phyloP scores from a whole-genome alignment of 92 coral and sea anemone genomes.

The Epizoanthus stellaris region DNA sequence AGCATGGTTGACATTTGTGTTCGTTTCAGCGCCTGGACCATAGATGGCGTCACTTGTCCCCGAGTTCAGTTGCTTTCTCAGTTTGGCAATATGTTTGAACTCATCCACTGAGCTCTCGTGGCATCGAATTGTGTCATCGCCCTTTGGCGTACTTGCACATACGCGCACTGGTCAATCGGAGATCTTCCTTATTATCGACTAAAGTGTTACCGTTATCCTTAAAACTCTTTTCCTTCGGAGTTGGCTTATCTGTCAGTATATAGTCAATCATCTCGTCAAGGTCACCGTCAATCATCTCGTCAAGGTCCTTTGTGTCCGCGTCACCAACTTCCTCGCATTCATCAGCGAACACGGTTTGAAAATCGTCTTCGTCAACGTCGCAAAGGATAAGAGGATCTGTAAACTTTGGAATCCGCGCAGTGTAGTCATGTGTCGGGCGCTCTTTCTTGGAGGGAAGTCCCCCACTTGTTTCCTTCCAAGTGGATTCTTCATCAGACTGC shows the following conservation, averaged over 20 bases:
- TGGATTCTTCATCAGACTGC: not conserved
- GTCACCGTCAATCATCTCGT: constrained; percentile 8
- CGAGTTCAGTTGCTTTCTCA: not conserved
- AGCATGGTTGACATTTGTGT: too few species aligned
- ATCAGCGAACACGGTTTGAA: constrained; percentile 1
- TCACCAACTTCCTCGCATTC: not conserved
- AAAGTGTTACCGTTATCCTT: not conserved
- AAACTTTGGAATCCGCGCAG: constrained; percentile 10
- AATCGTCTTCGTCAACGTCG: constrained; percentile 6
- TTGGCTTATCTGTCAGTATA: constrained; percentile 8
- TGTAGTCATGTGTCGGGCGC: constrained; percentile 18
- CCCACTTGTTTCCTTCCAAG: not conserved
- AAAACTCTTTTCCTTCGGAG: not conserved
- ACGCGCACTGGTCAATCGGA: not conserved
- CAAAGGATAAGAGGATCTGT: constrained; percentile 18
- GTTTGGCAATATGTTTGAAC: not conserved
- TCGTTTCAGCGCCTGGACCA: not conserved
- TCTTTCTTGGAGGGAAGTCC: not conserved
- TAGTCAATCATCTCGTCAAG: constrained; percentile 13
- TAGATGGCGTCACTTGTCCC: not conserved
- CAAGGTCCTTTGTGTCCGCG: not conserved
- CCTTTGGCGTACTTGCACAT: not conserved
- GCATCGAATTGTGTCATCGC: not conserved
- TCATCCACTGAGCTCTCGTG: not conserved
- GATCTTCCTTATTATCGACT: not conserved